phyloP scores from a whole-genome alignment of 2,113 vertebrate genomes.

The Mastomys coucha region DNA sequence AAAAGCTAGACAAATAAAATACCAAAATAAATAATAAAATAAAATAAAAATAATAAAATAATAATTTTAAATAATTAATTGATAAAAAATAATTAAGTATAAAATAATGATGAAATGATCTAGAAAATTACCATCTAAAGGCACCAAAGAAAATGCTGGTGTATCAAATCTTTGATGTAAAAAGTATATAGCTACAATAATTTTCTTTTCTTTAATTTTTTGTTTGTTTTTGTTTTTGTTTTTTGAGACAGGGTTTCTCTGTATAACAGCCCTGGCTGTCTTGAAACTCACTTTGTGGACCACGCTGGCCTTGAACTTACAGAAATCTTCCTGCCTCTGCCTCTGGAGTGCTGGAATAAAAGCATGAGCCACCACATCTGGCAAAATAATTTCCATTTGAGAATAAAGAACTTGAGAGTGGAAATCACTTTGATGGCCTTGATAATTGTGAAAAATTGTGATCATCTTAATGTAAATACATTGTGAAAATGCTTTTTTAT shows the following conservation, averaged over 20 bases:
- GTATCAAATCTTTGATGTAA: slow-evolving; percentile 31
- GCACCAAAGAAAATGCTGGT: not conserved
- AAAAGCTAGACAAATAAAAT: slow-evolving; percentile 25
- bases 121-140: not conserved
- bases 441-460: not conserved
- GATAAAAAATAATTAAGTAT: not conserved
- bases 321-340: too few species aligned
- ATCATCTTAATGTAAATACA: not conserved
- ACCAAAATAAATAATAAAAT: slow-evolving; percentile 50
- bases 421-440: not conserved
- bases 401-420: slow-evolving; percentile 23
- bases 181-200: not conserved
- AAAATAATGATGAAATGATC: not conserved
- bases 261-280: too few species aligned
- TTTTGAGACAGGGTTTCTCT: too few species aligned
- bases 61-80: too few species aligned
- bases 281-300: too few species aligned
- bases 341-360: too few species aligned
- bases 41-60: not conserved
- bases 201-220: too few species aligned
- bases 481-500: not conserved
- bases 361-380: too few species aligned
- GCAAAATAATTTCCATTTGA: slow-evolving; percentile 11
- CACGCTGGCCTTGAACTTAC: too few species aligned
- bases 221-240: too few species aligned